phyloP scores from a whole-genome alignment of 1,140 invertebrate genomes.

The Argopecten irradians region DNA sequence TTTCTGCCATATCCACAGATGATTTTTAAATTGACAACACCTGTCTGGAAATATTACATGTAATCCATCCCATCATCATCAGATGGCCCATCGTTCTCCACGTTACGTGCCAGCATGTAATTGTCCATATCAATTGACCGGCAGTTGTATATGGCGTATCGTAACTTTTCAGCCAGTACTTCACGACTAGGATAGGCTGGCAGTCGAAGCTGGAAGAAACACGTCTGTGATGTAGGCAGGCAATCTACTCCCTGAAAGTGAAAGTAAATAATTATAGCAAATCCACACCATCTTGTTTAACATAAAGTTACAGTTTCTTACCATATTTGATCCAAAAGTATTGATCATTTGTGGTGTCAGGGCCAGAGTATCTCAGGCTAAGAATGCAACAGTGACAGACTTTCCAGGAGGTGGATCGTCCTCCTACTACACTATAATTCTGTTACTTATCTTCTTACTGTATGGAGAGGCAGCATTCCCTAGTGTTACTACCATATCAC shows the following conservation, averaged over 20 bases:
- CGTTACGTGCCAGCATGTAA: constrained; percentile 84
- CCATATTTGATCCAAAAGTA: no score
- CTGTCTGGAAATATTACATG: neutral
- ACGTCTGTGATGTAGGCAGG: constrained; percentile 84
- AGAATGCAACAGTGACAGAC: no score
- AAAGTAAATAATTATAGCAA: constrained; percentile 37
- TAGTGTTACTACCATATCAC: no score
- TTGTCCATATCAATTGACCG: constrained; percentile 86
- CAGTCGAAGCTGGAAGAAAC: constrained; percentile 85
- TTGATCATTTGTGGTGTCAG: no score
- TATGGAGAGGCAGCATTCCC: no score
- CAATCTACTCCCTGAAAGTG: constrained; percentile 79
- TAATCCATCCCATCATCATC: constrained; percentile 77
- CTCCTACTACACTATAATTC: no score
- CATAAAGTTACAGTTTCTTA: no score
- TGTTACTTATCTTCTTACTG: no score
- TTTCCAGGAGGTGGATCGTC: no score
- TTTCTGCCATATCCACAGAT: neutral
- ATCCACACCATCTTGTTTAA: no score
- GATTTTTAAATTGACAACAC: no score
- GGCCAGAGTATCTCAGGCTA: no score
- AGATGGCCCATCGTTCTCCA: constrained; percentile 78
- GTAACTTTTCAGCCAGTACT: constrained; percentile 81
- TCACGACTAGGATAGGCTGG: constrained; percentile 82
- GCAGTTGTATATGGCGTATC: constrained; percentile 85